Conservation (phyloP, 2,113 vertebrate species). For the Hystrix cristata region DNA sequence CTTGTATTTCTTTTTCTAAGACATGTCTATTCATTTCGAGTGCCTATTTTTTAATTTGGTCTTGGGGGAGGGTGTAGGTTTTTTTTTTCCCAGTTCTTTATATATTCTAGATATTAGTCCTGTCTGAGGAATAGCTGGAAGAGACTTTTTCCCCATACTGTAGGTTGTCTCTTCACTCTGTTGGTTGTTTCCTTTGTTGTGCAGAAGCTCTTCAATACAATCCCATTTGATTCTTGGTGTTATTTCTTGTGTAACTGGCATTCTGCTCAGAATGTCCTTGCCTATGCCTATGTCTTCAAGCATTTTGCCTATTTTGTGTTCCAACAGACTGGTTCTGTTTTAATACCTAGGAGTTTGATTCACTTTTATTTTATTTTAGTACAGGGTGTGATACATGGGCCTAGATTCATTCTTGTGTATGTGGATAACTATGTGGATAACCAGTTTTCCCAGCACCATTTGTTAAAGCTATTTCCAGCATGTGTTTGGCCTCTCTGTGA, state of each 20-base stretch:
- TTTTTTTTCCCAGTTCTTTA: not conserved
- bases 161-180: no score
- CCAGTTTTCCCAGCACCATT: not conserved
- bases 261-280: not conserved
- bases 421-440: no score
- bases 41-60: not conserved
- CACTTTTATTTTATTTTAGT: not conserved
- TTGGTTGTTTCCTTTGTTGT: not conserved
- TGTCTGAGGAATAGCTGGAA: no score
- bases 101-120: no score
- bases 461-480: not conserved
- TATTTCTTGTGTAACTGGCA: not conserved
- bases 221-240: not conserved
- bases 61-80: not conserved
- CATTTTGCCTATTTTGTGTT: not conserved
- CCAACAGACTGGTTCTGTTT: not conserved
- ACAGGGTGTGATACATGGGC: not conserved
- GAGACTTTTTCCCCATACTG: no score
- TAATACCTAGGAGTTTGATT: not conserved
- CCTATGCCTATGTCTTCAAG: not conserved
- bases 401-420: not conserved
- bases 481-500: not conserved
- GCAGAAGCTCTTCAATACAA: not conserved
- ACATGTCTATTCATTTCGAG: not conserved
- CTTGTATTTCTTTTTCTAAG: not conserved